Evolutionary conservation across 2,797 vertebrate genomes (phyloP).

Genomic region (Pogonophryne albipinna): DNA sequence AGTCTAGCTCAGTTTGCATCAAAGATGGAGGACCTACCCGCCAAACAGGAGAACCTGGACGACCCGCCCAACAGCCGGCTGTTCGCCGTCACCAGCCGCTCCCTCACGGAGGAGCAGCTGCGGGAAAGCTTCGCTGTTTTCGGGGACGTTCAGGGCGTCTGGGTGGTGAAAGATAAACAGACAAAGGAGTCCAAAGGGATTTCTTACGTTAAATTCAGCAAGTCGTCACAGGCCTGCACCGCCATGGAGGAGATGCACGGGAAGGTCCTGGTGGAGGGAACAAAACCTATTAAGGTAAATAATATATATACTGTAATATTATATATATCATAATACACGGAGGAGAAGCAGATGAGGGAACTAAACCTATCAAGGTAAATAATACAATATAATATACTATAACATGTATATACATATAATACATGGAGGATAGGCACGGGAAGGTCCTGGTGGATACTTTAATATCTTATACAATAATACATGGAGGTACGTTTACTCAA

Average conservation of each 20-base stretch:
- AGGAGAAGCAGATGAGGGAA: too few species aligned
- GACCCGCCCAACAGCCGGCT: conserved; percentile 94
- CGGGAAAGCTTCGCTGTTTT: conserved; percentile 88
- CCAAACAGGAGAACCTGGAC: conserved; percentile 85
- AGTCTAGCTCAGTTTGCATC: background rate
- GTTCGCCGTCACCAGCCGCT: conserved; percentile 92
- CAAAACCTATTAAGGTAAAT: conserved; percentile 92
- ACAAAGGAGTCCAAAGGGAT: conserved; percentile 95
- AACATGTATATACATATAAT: too few species aligned
- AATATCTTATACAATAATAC: too few species aligned
- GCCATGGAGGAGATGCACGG: conserved; percentile 96
- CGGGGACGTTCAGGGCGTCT: conserved; percentile 93
- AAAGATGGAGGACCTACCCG: conserved; percentile 78
- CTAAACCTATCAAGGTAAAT: too few species aligned
- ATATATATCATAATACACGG: too few species aligned
- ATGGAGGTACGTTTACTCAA: too few species aligned
- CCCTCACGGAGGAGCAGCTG: conserved; percentile 87
- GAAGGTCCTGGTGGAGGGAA: conserved; percentile 88
- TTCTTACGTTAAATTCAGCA: conserved; percentile 93
- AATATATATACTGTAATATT: too few species aligned
- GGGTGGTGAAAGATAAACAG: conserved; percentile 92
- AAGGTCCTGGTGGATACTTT: too few species aligned
- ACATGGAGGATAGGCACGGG: too few species aligned
- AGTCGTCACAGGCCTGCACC: conserved; percentile 92
- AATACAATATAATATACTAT: too few species aligned